phyloP scores from a whole-genome alignment of 2,797 vertebrate genomes.

The Molossus molossus region DNA sequence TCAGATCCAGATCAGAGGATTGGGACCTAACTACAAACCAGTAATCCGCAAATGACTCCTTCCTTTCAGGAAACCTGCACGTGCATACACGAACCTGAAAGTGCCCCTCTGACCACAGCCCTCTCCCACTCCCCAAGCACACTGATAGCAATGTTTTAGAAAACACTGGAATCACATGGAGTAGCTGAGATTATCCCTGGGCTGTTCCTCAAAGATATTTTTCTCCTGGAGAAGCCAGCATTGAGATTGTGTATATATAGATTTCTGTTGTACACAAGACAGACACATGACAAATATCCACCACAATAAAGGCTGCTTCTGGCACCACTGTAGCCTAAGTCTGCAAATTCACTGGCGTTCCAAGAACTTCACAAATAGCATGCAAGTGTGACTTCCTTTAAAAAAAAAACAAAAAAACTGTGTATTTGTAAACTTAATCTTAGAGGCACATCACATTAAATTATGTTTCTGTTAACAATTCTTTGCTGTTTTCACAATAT shows the following conservation, averaged over 20 bases:
- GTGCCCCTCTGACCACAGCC: background rate
- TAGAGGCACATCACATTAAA: background rate
- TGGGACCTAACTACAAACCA: background rate
- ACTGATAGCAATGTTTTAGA: background rate
- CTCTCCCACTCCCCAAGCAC: background rate
- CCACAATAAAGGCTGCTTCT: background rate
- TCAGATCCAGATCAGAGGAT: background rate
- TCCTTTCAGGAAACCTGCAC: background rate
- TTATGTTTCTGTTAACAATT: background rate
- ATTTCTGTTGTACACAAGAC: background rate
- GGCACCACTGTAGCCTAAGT: background rate
- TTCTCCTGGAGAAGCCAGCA: background rate
- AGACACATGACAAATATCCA: background rate
- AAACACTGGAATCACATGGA: background rate
- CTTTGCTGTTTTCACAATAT: slow-evolving; percentile 9
- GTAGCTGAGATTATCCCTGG: background rate
- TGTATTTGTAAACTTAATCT: slow-evolving; percentile 29
- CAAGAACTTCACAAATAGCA: slow-evolving; percentile 61
- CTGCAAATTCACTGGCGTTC: background rate
- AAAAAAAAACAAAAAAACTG: too few relatives aligned
- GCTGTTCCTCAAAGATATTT: background rate
- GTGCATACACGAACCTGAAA: background rate
- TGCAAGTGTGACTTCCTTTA: background rate
- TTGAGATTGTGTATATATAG: slow-evolving; percentile 51
- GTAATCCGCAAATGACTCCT: background rate